phyloP scores from a whole-genome alignment of 1,140 invertebrate genomes.

The Potamilus streckersoni region DNA sequence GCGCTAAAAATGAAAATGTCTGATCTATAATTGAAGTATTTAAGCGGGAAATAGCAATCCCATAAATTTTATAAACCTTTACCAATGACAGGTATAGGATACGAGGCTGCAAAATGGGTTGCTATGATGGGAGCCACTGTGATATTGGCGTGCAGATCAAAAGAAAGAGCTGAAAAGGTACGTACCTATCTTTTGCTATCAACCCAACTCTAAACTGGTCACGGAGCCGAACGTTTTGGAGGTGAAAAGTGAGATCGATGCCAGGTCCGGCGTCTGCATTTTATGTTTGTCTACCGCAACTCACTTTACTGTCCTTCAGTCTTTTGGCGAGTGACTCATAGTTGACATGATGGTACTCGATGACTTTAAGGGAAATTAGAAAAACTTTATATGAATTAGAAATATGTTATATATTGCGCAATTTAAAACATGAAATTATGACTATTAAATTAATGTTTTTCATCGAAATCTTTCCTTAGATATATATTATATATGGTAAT shows the following conservation, averaged over 20 bases:
- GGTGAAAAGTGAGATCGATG: neutral
- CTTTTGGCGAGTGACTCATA: too few species aligned
- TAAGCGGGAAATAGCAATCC: too few species aligned
- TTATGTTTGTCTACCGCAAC: neutral
- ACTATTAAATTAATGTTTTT: too few species aligned
- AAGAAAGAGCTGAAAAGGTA: conserved; percentile 21
- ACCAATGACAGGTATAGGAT: conserved; percentile 21
- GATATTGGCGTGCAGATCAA: conserved; percentile 30
- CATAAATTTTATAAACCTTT: too few species aligned
- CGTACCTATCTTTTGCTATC: neutral
- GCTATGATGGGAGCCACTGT: conserved; percentile 33
- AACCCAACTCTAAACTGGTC: neutral
- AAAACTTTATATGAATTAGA: too few species aligned
- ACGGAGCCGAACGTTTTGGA: neutral
- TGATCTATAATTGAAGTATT: neutral
- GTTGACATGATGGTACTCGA: too few species aligned
- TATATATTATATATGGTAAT: too few species aligned
- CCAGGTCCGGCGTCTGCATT: neutral
- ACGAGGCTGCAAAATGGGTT: conserved; percentile 27
- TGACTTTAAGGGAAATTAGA: too few species aligned
- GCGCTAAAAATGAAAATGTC: neutral
- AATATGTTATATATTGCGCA: too few species aligned
- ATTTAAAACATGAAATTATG: too few species aligned
- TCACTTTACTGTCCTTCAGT: too few species aligned
- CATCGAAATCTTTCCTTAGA: too few species aligned